Base-by-base conservation (phyloP, 2,888 invertebrate species). In the Drosophila villosipedis region DNA sequence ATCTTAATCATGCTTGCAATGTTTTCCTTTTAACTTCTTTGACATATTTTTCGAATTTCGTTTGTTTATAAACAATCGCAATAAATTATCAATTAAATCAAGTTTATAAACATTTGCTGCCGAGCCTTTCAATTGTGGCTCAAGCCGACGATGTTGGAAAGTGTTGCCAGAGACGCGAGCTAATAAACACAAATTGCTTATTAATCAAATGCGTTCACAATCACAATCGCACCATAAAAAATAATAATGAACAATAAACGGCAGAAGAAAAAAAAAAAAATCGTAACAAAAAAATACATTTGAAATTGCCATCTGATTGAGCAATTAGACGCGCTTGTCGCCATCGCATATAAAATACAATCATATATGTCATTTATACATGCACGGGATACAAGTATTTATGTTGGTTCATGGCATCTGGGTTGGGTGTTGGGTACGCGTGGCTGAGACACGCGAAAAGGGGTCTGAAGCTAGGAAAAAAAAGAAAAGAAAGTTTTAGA, bases 111-210 rank as follows among this genome's bases (percentile, higher is more conserved):
- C 61, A 68, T 66, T 78, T 60, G 58, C 73, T 50, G 59, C 35
- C 43, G 30, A 25, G 33, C 60, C 80, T 73, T 68, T 75, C 70
- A 81, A 79, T 74, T 76, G 72, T 47, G n/a, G 43, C 69, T 37
- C 41, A 61, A 67, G 60, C 35, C 54, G 31, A 39, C 33, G 41
- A 60, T 60, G 69, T 57, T 83, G 70, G 84, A 84, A 83, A 83
- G 84, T 83, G 81, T 80, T 81, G 81, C 63, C 70, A 70, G 67
- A 73, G 81, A 81, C 78, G 68, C 81, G 83, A 74, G 83, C 83
- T 81, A 83, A 84, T 83, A 75, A 83, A 83, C 82, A 79, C 81
- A 84, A 84, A 83, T 90, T 91, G 83, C 81, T 81, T 81, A 77
- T 84, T 83, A 84, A 81, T 84, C 83, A 75, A 83, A 83, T 73